phyloP scores from a whole-genome alignment of 2,888 invertebrate species.

The Artemia sinica region DNA sequence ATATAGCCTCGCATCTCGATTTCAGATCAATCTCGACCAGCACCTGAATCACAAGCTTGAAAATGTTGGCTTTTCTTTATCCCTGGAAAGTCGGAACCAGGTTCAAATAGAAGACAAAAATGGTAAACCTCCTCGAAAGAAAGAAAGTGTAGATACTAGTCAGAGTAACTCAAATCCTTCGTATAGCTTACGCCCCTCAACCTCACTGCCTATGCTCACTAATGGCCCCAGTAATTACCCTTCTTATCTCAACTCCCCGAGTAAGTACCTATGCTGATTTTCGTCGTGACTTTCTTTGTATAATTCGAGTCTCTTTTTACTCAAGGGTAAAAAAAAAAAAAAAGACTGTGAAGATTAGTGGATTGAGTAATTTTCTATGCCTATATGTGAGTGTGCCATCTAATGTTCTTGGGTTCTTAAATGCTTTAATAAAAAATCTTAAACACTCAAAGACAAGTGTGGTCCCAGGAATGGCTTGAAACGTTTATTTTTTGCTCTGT shows the following conservation, averaged over 20 bases:
- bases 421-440: too few relatives aligned
- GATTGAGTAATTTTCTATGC: too few relatives aligned
- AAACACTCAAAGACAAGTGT: too few relatives aligned
- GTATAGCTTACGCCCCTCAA: constrained; percentile 25
- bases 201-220: constrained; percentile 27
- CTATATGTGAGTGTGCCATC: too few relatives aligned
- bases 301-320: too few relatives aligned
- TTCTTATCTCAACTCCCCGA: background rate
- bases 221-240: constrained; percentile 6
- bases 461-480: too few relatives aligned
- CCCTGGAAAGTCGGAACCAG: constrained; percentile 7
- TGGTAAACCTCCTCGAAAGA: background rate
- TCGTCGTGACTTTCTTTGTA: too few relatives aligned
- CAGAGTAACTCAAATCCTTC: constrained; percentile 17
- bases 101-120: background rate
- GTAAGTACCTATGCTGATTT: too few relatives aligned
- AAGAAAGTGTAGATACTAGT: background rate
- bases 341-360: too few relatives aligned
- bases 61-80: background rate
- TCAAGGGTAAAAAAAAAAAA: too few relatives aligned
- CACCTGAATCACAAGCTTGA: background rate
- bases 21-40: background rate
- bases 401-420: too few relatives aligned
- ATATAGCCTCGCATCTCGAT: background rate
- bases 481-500: too few relatives aligned